Conservation (phyloP, 92 coral and sea anemone species). For the Palythoa grandiflora region DNA sequence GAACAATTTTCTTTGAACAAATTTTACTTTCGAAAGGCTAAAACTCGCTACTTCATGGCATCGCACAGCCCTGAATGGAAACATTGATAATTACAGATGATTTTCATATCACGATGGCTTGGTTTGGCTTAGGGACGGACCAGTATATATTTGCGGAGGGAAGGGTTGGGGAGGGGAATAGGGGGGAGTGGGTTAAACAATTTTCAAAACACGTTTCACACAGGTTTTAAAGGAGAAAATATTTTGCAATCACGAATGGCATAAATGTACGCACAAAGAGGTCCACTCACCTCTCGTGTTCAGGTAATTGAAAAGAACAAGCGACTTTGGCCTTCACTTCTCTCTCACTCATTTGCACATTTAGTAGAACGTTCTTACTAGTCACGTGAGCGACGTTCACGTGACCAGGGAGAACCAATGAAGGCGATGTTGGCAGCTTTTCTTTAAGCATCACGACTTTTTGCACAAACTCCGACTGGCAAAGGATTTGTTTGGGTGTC, state of each 20-base stretch:
- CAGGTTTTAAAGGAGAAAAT: too few relatives aligned
- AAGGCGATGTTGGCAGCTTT: background rate
- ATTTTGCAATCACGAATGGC: background rate
- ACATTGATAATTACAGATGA: too few relatives aligned
- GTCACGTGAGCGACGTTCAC: constrained; percentile 5
- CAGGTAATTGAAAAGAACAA: background rate
- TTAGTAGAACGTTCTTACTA: constrained; percentile 13
- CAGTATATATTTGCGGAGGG: too few relatives aligned
- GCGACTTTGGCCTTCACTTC: constrained; percentile 28
- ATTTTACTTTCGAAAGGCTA: too few relatives aligned
- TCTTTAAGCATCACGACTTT: constrained; percentile 12
- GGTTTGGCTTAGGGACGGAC: too few relatives aligned
- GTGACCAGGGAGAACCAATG: constrained; percentile 12
- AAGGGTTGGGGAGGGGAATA: too few relatives aligned
- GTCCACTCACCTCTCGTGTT: constrained; percentile 28
- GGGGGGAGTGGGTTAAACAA: too few relatives aligned
- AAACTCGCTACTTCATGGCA: too few relatives aligned
- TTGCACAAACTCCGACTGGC: constrained; percentile 13
- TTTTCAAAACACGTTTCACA: too few relatives aligned
- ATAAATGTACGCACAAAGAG: background rate
- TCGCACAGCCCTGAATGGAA: too few relatives aligned
- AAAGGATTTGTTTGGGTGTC: background rate
- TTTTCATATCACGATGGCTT: too few relatives aligned
- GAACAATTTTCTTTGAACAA: too few relatives aligned
- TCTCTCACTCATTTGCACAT: constrained; percentile 20